Percentiles rank a stretch among this genome's conserved stretches.
phyloP scores from a whole-genome alignment of 2,113 vertebrate species.

The Albula goreensis region DNA sequence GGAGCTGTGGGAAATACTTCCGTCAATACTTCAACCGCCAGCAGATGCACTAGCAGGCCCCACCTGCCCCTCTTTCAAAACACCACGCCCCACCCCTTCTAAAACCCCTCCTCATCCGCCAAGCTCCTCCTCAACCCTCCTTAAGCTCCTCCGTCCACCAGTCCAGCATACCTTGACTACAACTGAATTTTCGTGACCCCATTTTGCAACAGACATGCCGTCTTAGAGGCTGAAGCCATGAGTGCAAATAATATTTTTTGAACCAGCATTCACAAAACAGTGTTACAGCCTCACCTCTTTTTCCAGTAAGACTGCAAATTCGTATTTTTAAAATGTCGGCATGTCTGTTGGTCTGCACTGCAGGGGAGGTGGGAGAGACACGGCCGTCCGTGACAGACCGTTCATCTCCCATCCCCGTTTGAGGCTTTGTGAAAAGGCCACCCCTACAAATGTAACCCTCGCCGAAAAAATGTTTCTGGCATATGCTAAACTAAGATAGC shows the following conservation, averaged over 20 bases:
- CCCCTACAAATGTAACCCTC: constrained; percentile 39
- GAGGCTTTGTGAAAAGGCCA: constrained; percentile 44
- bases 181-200: neutral
- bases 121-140: constrained; percentile 29
- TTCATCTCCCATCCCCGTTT: constrained; percentile 26
- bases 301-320: too few relatives aligned
- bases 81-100: constrained; percentile 37
- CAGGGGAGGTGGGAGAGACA: neutral
- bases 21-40: constrained; percentile 41
- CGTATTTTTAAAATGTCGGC: neutral
- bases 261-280: too few relatives aligned
- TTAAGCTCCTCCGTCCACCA: too few relatives aligned
- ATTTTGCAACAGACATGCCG: neutral
- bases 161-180: neutral
- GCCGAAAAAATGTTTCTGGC: constrained; percentile 41
- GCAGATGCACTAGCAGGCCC: constrained; percentile 47
- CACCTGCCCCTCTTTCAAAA: neutral
- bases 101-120: constrained; percentile 41
- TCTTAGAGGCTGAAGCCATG: neutral
- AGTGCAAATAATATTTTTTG: too few relatives aligned
- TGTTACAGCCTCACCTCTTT: too few relatives aligned
- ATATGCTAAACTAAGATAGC: constrained; percentile 63
- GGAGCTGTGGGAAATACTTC: constrained; percentile 68
- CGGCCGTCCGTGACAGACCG: neutral
- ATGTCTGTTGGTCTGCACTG: neutral